Percentiles rank a stretch among this genome's conserved stretches.
phyloP scores from a whole-genome alignment of 2,113 vertebrate genomes.

The Bubo scandiacus region DNA sequence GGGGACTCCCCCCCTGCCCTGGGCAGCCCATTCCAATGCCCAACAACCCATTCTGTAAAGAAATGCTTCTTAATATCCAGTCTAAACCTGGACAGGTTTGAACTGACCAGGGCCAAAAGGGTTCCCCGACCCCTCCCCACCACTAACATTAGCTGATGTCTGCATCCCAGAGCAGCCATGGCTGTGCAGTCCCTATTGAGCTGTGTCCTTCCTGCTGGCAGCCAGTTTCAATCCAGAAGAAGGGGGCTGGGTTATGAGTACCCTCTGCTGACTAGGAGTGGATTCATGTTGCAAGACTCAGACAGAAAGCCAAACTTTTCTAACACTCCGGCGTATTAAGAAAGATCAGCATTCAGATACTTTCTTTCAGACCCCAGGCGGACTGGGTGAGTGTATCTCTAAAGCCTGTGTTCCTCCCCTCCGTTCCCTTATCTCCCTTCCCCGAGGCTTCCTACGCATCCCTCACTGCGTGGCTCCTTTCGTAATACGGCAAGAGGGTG shows the following conservation, averaged over 20 bases:
- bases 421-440: neutral
- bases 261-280: neutral
- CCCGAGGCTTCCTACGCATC: neutral
- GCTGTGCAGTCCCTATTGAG: neutral
- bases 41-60: no score
- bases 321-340: neutral
- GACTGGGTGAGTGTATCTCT: neutral
- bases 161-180: neutral
- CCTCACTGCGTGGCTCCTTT: rapidly evolving
- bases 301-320: neutral
- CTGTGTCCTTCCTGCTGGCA: neutral
- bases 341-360: neutral
- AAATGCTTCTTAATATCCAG: no score
- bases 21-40: no score
- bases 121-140: neutral
- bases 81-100: neutral
- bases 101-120: neutral
- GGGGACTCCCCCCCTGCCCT: no score
- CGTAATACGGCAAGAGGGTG: neutral
- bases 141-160: neutral
- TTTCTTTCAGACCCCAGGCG: neutral
- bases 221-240: neutral
- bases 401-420: neutral
- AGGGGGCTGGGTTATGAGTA: neutral
- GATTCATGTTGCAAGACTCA: neutral